phyloP scores from a whole-genome alignment of 2,888 invertebrate species.

The Seira sanloemensis region DNA sequence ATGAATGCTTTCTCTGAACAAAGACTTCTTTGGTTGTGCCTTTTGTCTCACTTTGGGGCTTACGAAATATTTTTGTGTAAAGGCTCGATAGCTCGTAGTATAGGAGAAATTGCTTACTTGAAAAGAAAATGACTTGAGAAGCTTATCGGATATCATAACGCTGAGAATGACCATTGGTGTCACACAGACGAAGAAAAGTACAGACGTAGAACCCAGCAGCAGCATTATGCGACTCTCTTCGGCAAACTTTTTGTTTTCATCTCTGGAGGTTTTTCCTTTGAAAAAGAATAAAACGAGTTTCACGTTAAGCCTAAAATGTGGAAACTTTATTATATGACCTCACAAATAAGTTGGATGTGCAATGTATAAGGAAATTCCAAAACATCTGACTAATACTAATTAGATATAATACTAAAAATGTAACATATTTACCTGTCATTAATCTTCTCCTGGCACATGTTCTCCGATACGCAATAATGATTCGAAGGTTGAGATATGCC shows the following conservation, averaged over 20 bases:
- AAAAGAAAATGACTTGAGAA: slow-evolving; percentile 68
- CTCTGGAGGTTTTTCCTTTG: slow-evolving; percentile 76
- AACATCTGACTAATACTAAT: too few species aligned
- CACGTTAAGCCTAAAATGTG: background rate
- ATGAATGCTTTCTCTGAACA: too few species aligned
- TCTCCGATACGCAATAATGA: slow-evolving; percentile 82
- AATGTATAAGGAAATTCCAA: too few species aligned
- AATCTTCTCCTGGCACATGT: slow-evolving; percentile 82
- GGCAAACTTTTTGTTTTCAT: slow-evolving; percentile 82
- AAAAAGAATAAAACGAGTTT: background rate
- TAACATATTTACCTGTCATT: slow-evolving; percentile 82
- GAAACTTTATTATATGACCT: too few species aligned
- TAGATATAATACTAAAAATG: too few species aligned
- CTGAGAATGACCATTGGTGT: slow-evolving; percentile 85
- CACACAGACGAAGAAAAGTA: slow-evolving; percentile 83
- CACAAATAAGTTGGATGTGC: too few species aligned
- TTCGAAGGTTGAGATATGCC: slow-evolving; percentile 82
- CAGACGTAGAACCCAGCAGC: slow-evolving; percentile 79
- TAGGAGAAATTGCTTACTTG: slow-evolving; percentile 78
- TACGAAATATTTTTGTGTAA: too few species aligned
- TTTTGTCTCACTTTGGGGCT: too few species aligned
- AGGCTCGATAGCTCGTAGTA: too few species aligned
- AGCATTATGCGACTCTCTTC: slow-evolving; percentile 82
- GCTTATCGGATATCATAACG: slow-evolving; percentile 80
- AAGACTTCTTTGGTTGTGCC: too few species aligned